Conservation (phyloP, 2,888 invertebrate species). For the Auanema freiburgensis region DNA sequence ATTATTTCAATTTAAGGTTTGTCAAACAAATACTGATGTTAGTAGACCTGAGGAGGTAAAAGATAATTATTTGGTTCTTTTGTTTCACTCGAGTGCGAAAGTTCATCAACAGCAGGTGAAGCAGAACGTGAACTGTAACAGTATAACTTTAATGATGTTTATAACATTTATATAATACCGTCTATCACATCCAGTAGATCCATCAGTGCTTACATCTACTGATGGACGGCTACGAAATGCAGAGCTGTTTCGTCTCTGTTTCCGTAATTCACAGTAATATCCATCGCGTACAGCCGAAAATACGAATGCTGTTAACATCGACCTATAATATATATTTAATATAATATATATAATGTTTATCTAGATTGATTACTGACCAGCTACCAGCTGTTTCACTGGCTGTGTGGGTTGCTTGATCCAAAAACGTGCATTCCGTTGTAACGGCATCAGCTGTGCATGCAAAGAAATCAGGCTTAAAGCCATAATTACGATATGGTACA, state of each 20-base stretch:
- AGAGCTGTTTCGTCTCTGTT: slow-evolving; percentile 46
- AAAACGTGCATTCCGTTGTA: slow-evolving; percentile 57
- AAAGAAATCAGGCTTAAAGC: slow-evolving; percentile 58
- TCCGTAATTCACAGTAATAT: slow-evolving; percentile 48
- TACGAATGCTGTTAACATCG: slow-evolving; percentile 42
- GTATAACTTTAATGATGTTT: background rate
- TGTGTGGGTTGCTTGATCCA: slow-evolving; percentile 54
- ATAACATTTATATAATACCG: slow-evolving; percentile 12
- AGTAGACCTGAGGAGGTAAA: slow-evolving; percentile 38
- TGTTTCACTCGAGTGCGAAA: slow-evolving; percentile 16
- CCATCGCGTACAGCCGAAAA: slow-evolving; percentile 54
- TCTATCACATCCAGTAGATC: slow-evolving; percentile 30
- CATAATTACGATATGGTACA: slow-evolving; percentile 42
- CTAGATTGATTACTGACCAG: slow-evolving; percentile 31
- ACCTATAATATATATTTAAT: slow-evolving; percentile 21
- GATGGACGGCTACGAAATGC: slow-evolving; percentile 38
- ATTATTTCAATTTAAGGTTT: no score
- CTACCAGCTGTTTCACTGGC: slow-evolving; percentile 53
- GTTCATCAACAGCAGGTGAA: slow-evolving; percentile 22
- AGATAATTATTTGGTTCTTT: slow-evolving; percentile 30
- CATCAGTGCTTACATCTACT: slow-evolving; percentile 40
- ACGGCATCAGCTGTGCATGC: slow-evolving; percentile 55
- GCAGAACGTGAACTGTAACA: slow-evolving; percentile 17
- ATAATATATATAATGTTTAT: slow-evolving; percentile 3
- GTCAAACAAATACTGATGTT: slow-evolving; percentile 5